Evolutionary conservation across 2,113 vertebrate genomes (phyloP).

Genomic region (Melanocharis versteri): DNA sequence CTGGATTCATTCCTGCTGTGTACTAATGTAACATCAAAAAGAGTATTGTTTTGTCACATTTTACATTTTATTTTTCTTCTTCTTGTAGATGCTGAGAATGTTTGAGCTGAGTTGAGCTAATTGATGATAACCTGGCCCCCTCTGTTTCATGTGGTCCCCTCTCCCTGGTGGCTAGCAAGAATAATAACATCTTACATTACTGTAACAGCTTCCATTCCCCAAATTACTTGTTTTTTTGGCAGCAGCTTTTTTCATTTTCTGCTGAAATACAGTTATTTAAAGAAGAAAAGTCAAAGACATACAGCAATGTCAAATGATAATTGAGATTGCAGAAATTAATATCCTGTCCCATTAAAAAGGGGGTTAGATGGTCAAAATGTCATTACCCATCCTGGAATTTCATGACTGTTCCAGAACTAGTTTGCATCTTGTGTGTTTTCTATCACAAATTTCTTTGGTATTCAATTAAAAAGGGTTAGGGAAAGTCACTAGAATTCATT

Average conservation of each 20-base stretch:
- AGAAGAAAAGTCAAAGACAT: not conserved
- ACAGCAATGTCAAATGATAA: not conserved
- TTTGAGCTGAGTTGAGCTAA: conserved; percentile 28
- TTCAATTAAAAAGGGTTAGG: not conserved
- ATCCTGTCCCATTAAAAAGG: not conserved
- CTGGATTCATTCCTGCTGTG: not conserved
- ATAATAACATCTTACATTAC: not conserved
- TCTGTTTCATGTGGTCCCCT: not conserved
- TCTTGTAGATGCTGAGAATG: not conserved
- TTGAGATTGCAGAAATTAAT: not conserved
- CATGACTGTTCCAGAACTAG: not conserved
- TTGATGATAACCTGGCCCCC: not conserved
- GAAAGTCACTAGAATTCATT: not conserved
- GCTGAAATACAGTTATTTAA: not conserved
- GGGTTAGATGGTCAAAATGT: not conserved
- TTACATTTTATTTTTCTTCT: conserved; percentile 29
- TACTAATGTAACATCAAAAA: not conserved
- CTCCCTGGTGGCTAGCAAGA: conserved; percentile 3
- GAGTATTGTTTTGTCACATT: not conserved
- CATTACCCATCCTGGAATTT: not conserved
- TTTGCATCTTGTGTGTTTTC: not conserved
- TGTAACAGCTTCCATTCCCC: not conserved
- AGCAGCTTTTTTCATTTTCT: not conserved
- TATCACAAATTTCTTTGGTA: not conserved
- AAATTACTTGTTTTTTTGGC: not conserved